These are phyloP conservation scores for Eueides isabella DNA, from an alignment of 1,140 invertebrate species.

Conservation along the genomic window DNA sequence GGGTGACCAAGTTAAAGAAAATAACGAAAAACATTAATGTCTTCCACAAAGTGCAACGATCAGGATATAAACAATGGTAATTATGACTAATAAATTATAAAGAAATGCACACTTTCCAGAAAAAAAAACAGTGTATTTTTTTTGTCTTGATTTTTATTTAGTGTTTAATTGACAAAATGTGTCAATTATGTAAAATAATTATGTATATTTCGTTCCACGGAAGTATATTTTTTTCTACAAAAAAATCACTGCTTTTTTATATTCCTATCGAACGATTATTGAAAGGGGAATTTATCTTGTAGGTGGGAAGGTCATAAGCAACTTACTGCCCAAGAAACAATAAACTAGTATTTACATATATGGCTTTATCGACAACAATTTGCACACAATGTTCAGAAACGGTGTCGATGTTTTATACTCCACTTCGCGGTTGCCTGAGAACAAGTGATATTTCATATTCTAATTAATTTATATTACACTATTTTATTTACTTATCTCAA, in stretches of 20 bases:
- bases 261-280: background rate
- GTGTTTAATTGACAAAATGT: no score
- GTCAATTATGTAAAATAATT: background rate
- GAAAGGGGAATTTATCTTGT: slow-evolving; percentile 34
- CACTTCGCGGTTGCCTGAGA: slow-evolving; percentile 49
- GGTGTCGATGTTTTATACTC: slow-evolving; percentile 64
- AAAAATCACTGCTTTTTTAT: background rate
- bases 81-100: background rate
- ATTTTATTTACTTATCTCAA: no score
- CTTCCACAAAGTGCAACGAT: background rate
- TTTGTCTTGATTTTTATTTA: background rate
- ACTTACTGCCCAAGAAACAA: slow-evolving; percentile 35
- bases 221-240: background rate
- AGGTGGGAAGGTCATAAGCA: slow-evolving; percentile 34
- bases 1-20: background rate
- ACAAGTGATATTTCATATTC: slow-evolving; percentile 49
- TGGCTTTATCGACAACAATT: slow-evolving; percentile 67
- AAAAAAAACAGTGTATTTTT: background rate
- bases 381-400: slow-evolving; percentile 77
- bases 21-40: slow-evolving; percentile 3
- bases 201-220: background rate
- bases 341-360: slow-evolving; percentile 53
- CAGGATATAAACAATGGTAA: slow-evolving; percentile 10
- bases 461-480: slow-evolving; percentile 35
- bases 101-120: background rate